Evolutionary conservation across 1,140 invertebrate genomes (phyloP), one percentile per base, ranked within the genome.

Genomic region (Vanessa atalanta): DNA sequence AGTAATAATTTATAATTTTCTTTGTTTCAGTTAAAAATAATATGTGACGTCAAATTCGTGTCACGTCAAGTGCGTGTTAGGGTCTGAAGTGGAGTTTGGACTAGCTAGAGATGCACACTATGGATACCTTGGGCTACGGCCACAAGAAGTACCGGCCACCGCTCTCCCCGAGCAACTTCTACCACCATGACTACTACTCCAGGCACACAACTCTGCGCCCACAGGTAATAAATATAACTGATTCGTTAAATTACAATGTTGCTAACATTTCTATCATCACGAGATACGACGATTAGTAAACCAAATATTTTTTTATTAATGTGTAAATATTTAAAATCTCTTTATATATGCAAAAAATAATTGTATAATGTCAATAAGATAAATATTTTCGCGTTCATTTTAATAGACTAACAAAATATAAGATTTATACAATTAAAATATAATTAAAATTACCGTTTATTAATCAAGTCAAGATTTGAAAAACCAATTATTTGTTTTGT

Each of bases 111-210:
- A 93, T 93, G 92, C 91, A 93, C 75, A 93, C 92, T 0, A 93
- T 93, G 91, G 93, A 93, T 80, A 92, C 91, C 15, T 86, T 93
- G 83, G 87, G 87, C 77, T 92, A 91, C 78, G 90, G 93, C 75
- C 92, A 93, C 76, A 93, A 93, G 85, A 93, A 93, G 79, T 93
- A 91, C 78, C 83, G 93, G 84, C 88, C 89, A 70, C 88, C 88
- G 60, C 79, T 93, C 55, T 93, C 91, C 31, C 87, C 90, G 61
- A 89, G 82, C 73, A 93, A 78, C 82, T 93, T 93, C 83, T 93
- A 93, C 83, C 93, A 93, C 63, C 89, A 89, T 69, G 90, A 91
- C 78, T 89, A 89, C 67, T 91, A 92, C 79, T 91, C 92, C 50
- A 83, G 92, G 65, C 88, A 89, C 67, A 88, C 86, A 9, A 93